These are phyloP conservation scores for Amiota communis DNA, from an alignment of 2,888 invertebrate species.

Conservation along the genomic window DNA sequence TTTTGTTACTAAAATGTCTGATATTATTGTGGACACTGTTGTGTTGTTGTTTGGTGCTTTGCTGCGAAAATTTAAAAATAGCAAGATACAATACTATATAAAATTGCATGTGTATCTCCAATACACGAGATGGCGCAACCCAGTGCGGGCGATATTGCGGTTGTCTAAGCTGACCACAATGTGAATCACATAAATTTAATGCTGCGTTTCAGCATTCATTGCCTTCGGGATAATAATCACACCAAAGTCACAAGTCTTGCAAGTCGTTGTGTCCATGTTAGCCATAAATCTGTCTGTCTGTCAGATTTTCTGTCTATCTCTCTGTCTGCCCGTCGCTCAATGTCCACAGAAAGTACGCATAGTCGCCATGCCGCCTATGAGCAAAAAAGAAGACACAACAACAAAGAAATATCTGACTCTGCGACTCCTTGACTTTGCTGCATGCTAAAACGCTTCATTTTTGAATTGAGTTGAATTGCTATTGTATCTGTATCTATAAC, in stretches of 20 bases:
- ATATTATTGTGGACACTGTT: too few species aligned
- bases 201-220: not conserved
- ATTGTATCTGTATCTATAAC: slow-evolving; percentile 4
- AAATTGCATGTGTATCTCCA: too few species aligned
- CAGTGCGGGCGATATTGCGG: not conserved
- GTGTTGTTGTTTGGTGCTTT: too few species aligned
- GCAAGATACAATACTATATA: not conserved
- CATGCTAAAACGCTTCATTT: not conserved
- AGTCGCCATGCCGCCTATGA: not conserved
- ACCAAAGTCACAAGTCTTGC: not conserved
- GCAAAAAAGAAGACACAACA: too few species aligned
- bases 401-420: too few species aligned
- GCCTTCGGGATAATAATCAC: too few species aligned
- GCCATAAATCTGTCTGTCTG: not conserved
- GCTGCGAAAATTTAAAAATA: slow-evolving; percentile 5
- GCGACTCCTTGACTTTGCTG: too few species aligned
- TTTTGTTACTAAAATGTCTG: too few species aligned
- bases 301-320: not conserved
- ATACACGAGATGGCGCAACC: not conserved
- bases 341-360: not conserved
- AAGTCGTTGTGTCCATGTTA: too few species aligned
- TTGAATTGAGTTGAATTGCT: not conserved
- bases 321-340: not conserved
- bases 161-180: not conserved
- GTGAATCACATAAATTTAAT: not conserved